These are phyloP conservation scores for Cheumatopsyche charites DNA, from an alignment of 1,140 invertebrate species.

Conservation along the genomic window DNA sequence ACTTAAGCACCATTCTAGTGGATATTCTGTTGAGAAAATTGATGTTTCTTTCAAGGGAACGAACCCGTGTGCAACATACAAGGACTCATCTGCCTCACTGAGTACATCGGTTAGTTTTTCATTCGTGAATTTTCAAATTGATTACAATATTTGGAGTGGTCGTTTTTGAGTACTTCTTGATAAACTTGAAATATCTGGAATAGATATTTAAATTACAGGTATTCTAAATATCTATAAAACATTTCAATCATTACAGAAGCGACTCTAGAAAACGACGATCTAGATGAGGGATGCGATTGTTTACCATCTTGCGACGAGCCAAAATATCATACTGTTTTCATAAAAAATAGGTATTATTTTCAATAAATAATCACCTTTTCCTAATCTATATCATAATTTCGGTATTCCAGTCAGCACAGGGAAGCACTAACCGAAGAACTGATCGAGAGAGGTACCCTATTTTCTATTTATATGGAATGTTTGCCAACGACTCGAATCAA, in stretches of 20 bases:
- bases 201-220: too few species aligned
- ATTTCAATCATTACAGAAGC: conserved; percentile 31
- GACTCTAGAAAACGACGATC: conserved; percentile 35
- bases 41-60: conserved; percentile 9
- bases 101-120: conserved; percentile 52
- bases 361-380: not conserved
- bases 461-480: conserved; percentile 55
- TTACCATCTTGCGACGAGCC: conserved; percentile 56
- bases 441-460: conserved; percentile 44
- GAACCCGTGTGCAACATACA: conserved; percentile 52
- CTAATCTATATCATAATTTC: conserved; percentile 4
- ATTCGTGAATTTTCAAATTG: too few species aligned
- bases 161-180: too few species aligned
- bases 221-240: too few species aligned
- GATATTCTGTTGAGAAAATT: not conserved
- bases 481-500: conserved; percentile 55
- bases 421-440: conserved; percentile 40
- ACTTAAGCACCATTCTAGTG: not conserved
- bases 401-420: conserved; percentile 37
- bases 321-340: conserved; percentile 54
- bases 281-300: conserved; percentile 52
- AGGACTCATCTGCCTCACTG: conserved; percentile 56
- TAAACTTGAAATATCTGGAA: too few species aligned
- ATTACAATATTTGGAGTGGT: too few species aligned
- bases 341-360: conserved; percentile 50